Base-by-base conservation (phyloP, 2,888 invertebrate species). In the Platycheirus albimanus region DNA sequence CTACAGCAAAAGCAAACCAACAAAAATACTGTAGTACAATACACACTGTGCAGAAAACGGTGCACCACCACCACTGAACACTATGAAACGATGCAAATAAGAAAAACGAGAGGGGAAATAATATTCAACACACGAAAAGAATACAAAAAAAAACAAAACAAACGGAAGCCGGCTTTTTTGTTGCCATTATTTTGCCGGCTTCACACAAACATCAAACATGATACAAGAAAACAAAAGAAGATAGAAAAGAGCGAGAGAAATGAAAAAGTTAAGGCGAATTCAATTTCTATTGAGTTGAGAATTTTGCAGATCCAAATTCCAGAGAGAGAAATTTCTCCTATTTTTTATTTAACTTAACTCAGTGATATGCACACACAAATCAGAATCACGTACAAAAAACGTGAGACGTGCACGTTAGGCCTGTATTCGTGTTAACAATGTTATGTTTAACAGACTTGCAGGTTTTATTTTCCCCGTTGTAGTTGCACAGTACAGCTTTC, bases 141-240 rank as follows among this genome's bases (percentile, higher is more conserved):
- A 7, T 0, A 17, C 15, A 41, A 51, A 33, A 58, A 77, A 30
- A 83, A 67, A 75, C 61, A 67, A 83, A 85, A 66, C 66, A 56
- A 78, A 71, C 67, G 24, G 45, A 67, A 76, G 75, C 85, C 84
- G 84, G 85, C 79, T 67, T 85, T 84, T 78, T 84, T 85, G 79
- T 84, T 84, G 77, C 79, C 79, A 79, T 56, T 61, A 24, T 74
- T 79, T 77, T 77, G 78, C 71, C 75, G 78, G 72, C 51, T 58
- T 24, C 33, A 52, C 13, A 58, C n/a, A n/a, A n/a, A n/a, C n/a
- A n/a, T n/a, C n/a, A 43, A 15, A 10, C 7, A 63, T n/a, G n/a
- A 47, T n/a, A 56, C 30, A 43, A 8, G 75, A 52, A 61, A 24
- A 58, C 5, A 38, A 30, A 41, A 58, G n/a, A 30, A 56, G 0